Conservation (phyloP, 2,888 invertebrate genomes). For the Cheilosia vernalis region DNA sequence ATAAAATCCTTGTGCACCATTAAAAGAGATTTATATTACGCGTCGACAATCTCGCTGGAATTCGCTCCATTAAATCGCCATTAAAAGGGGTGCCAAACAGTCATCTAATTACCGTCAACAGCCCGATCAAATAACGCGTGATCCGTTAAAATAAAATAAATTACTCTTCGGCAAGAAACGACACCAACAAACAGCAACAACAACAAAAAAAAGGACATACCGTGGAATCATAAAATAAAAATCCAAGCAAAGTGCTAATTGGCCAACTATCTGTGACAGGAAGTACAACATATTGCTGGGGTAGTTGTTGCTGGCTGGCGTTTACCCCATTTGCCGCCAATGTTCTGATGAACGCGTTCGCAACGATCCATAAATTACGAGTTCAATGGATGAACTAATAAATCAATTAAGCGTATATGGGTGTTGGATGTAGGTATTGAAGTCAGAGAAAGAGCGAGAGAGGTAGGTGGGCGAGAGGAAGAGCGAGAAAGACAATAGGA, state of each 20-base stretch:
- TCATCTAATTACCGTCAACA: slow-evolving; percentile 67
- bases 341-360: slow-evolving; percentile 49
- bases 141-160: slow-evolving; percentile 64
- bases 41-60: slow-evolving; percentile 29
- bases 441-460: neutral
- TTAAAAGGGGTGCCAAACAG: slow-evolving; percentile 66
- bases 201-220: slow-evolving; percentile 47
- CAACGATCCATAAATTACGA: slow-evolving; percentile 71
- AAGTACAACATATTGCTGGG: slow-evolving; percentile 61
- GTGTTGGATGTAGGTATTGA: neutral
- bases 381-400: slow-evolving; percentile 69
- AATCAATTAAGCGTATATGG: slow-evolving; percentile 67
- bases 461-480: neutral
- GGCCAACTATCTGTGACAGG: slow-evolving; percentile 66
- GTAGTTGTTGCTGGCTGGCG: slow-evolving; percentile 24
- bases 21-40: slow-evolving; percentile 67
- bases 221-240: slow-evolving; percentile 62
- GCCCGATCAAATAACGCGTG: slow-evolving; percentile 64
- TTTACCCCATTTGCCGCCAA: neutral
- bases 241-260: slow-evolving; percentile 67
- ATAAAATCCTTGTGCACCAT: slow-evolving; percentile 41
- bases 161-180: slow-evolving; percentile 1
- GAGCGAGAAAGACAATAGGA: slow-evolving; percentile 58
- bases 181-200: neutral
- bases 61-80: slow-evolving; percentile 65